Evolutionary conservation across 2,797 vertebrate genomes (phyloP).

Genomic region (Pelodytes ibericus): DNA sequence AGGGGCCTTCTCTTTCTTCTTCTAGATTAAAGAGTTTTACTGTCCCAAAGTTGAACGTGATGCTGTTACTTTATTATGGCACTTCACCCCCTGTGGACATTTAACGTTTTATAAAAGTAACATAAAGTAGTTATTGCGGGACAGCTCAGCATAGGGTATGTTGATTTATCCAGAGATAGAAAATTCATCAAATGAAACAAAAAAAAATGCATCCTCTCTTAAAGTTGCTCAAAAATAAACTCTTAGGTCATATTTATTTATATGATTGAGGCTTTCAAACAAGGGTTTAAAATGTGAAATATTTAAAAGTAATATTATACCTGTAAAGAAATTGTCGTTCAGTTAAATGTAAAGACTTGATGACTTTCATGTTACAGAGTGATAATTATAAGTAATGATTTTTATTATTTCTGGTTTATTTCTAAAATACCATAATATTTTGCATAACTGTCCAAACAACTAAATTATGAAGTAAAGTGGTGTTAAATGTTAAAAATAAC

Average conservation of each 20-base stretch:
- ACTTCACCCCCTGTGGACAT: conserved; percentile 36
- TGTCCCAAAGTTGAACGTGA: conserved; percentile 38
- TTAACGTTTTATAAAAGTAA: conserved; percentile 36
- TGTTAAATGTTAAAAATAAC: no score
- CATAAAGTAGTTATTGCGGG: conserved; percentile 33
- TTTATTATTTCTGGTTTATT: no score
- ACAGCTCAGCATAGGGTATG: conserved; percentile 4
- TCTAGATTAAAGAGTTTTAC: conserved; percentile 49
- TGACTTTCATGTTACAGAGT: no score
- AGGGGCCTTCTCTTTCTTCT: conserved; percentile 36
- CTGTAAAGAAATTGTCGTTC: not conserved
- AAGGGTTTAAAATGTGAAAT: not conserved
- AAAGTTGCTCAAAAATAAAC: not conserved
- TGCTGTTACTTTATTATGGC: conserved; percentile 42
- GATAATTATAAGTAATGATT: no score
- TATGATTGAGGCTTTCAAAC: no score
- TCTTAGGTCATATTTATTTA: no score
- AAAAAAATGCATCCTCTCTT: not conserved
- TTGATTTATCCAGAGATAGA: not conserved
- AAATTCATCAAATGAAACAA: not conserved
- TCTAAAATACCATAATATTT: no score
- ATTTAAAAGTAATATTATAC: not conserved
- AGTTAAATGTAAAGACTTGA: no score
- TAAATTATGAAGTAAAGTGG: no score
- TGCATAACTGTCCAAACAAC: no score